Base-by-base conservation (phyloP, 2,888 invertebrate species). In the Campopleginae sp. region DNA sequence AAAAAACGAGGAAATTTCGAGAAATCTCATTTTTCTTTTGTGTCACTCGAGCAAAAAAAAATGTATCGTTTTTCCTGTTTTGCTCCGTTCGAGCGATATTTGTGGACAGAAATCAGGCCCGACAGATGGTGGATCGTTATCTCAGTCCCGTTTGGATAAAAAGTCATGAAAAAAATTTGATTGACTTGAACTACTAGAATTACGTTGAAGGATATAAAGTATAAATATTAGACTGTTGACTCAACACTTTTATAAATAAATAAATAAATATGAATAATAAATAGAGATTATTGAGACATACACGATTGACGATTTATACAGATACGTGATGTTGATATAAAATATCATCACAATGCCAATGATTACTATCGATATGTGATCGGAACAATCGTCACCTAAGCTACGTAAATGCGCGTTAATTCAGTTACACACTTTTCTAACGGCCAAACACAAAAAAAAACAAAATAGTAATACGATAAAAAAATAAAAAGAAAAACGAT, bases 381-480 rank as follows among this genome's bases (percentile, higher is more conserved):
- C 87, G 86, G 83, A 87, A 87, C 86, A 89, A 89, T 85, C 80
- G 72, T 86, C 86, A 66, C 80, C 85, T 82, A 82, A 84, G 63
- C 76, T 70, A 83, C 85, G 82, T 80, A 75, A 80, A 72, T 86
- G 76, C 82, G 61, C 58, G 79, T 82, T 79, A 58, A 80, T 80
- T 33, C 71, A 42, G 19, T 31, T 17, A 44, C 19, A 38, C 23
- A 38, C 27, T 74, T 58, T 58, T 74, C 44, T 51, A 14, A 58
- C 58, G 42, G 65, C 79, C 74, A 83, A 63, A 19, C 31, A 17
- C 70, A 63, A 79, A 17, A 65, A 70, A 27, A 77, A 65, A 54
- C 27, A 44, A 6, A 31, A 12, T n/a, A 46, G 6, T 42, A 72
- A 72, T 54, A 70, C n/a, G 12, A 71, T 10, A 33, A 51, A 27